Evolutionary conservation across 92 coral and sea anemone species (phyloP).

Genomic region (Porites cylindrica): DNA sequence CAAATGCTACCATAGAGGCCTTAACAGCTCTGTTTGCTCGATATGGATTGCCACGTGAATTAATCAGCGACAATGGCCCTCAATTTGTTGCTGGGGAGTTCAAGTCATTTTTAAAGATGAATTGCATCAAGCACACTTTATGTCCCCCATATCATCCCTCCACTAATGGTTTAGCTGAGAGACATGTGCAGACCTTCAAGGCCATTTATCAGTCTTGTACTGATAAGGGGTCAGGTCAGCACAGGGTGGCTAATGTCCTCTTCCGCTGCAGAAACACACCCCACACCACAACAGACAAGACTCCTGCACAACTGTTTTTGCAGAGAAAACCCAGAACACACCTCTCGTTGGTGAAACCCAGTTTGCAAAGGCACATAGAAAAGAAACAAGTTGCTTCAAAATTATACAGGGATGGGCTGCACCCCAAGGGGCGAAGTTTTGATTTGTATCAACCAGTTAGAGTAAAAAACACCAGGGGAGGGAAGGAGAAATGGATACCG

Average conservation of each 20-base stretch:
- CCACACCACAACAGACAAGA: conserved; percentile 27
- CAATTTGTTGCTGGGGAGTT: too few species aligned
- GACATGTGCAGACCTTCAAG: conserved; percentile 48
- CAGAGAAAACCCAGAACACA: conserved; percentile 27
- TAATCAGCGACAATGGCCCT: too few species aligned
- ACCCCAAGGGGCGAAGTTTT: neutral
- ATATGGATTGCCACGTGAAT: too few species aligned
- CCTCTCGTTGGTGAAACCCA: neutral
- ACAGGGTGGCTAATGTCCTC: too few species aligned
- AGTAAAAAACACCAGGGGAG: neutral
- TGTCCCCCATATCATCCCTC: too few species aligned
- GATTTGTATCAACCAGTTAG: neutral
- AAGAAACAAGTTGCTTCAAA: conserved; percentile 1
- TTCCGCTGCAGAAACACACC: neutral
- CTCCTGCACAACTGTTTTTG: conserved; percentile 24
- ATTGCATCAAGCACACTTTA: too few species aligned
- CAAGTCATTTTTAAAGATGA: too few species aligned
- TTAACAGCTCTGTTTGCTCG: too few species aligned
- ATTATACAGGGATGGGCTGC: conserved; percentile 4
- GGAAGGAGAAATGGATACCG: neutral
- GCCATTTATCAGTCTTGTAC: conserved; percentile 2
- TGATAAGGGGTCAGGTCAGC: neutral
- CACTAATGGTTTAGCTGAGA: too few species aligned
- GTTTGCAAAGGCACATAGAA: conserved; percentile 1
- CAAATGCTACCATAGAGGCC: too few species aligned